Evolutionary conservation across 2,888 invertebrate species (phyloP).

Genomic region (Blastobasis lacticolella): DNA sequence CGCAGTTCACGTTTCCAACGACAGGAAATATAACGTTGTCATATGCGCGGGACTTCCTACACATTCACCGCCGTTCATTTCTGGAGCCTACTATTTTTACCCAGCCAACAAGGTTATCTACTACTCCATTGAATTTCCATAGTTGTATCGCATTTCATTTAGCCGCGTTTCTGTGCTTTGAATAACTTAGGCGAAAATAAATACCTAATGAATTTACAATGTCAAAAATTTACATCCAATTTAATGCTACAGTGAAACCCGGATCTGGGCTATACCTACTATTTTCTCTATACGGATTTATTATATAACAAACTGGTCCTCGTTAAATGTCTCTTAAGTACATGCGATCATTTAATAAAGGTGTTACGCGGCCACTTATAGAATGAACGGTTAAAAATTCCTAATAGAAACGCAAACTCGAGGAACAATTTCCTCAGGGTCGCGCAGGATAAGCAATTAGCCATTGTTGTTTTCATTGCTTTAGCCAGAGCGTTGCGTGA

Average conservation of each 20-base stretch:
- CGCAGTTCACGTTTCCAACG: conserved; percentile 3
- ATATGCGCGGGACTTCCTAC: conserved; percentile 2
- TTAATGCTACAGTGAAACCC: conserved; percentile 35
- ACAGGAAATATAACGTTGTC: neutral
- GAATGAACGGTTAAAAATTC: no score
- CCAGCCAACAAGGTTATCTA: conserved; percentile 1
- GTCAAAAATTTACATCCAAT: neutral
- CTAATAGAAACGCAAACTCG: no score
- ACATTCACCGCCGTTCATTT: neutral
- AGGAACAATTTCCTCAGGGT: no score
- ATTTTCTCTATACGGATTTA: conserved; percentile 39
- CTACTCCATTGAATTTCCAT: neutral
- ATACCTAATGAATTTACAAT: no score
- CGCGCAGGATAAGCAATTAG: no score
- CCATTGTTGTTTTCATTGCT: no score
- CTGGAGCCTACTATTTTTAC: neutral
- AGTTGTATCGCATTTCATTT: neutral
- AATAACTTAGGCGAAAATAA: no score
- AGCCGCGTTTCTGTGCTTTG: no score
- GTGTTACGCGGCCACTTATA: no score
- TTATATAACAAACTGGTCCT: conserved; percentile 41
- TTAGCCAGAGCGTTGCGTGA: no score
- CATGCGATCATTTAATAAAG: neutral
- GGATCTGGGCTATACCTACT: conserved; percentile 33
- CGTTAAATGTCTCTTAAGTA: conserved; percentile 10